Base-by-base conservation (phyloP, 2,888 invertebrate genomes). In the Drosophila leonis region DNA sequence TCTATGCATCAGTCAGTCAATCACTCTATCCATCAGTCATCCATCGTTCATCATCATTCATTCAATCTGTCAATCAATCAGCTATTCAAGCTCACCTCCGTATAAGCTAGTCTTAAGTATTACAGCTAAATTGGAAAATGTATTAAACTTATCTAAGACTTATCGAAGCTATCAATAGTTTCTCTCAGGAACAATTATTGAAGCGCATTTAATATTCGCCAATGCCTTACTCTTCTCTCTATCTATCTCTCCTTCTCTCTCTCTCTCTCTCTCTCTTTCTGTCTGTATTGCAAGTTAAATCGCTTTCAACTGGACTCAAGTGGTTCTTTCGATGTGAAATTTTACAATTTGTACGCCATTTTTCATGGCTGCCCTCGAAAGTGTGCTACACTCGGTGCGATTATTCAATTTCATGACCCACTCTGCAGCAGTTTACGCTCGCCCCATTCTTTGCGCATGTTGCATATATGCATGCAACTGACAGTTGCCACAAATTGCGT, bases 401-500 rank as follows among this genome's bases (percentile, higher is more conserved):
- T 57, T 51, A 65, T 63, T 65, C 42, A 63, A 65, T 51, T 63
- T 13, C 24, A 41, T 61, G 35, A 37, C 15, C 35, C 51, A 35
- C 51, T 35, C 35, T n/a, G 52, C 52, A 4, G 33, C 51, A 8
- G 31, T 37, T 24, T n/a, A 13, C 12, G 18, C 37, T 24, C 13
- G 29, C 31, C 27, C 27, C 18, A 27, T 39, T 41, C 27, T 29
- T n/a, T 55, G 29, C 55, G 24, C 37, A 33, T 42, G 35, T 39
- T 44, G 63, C 29, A 46, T 52, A 1, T 42, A 48, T 68, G 56
- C 29, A 39, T 62, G 56, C 56, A 56, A 56, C 56, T 60, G 51
- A 60, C 61, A 59, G 35, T 27, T 18, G 12, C 59, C 65, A 31
- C 79, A 78, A 74, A 77, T 69, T 69, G 65, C 68, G 69, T 61